Conservation (phyloP, 2,113 vertebrate genomes). For the Notechis scutatus region DNA sequence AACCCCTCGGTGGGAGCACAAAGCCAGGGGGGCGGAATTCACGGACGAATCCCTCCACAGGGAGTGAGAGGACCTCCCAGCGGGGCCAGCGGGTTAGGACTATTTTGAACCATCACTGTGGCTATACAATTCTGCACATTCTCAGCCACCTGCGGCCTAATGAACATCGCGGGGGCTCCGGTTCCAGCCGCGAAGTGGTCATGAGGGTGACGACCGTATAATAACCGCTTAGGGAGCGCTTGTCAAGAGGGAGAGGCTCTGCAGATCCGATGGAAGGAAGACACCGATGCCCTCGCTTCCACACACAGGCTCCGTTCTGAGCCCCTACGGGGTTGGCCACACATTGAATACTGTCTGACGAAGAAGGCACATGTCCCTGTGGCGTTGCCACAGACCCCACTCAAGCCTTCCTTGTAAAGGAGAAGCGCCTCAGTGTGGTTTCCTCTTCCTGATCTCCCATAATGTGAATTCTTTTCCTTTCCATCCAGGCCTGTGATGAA, state of each 20-base stretch:
- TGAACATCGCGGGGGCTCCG: conserved; percentile 78
- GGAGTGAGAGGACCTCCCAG: conserved; percentile 72
- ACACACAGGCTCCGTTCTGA: conserved; percentile 15
- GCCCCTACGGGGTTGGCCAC: conserved; percentile 16
- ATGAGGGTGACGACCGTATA: conserved; percentile 95
- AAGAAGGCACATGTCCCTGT: conserved; percentile 14
- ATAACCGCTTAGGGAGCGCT: conserved; percentile 46
- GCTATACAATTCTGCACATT: conserved; percentile 92
- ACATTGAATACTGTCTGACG: conserved; percentile 28
- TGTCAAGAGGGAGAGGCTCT: conserved; percentile 57
- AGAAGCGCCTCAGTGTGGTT: conserved; percentile 15
- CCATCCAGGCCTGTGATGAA: conserved; percentile 23
- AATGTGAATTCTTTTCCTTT: conserved; percentile 36
- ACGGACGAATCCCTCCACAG: conserved; percentile 75
- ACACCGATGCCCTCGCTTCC: conserved; percentile 26
- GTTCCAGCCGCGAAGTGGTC: conserved; percentile 86
- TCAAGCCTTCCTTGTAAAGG: conserved; percentile 5
- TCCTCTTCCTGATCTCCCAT: conserved; percentile 30
- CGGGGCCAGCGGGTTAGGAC: conserved; percentile 85
- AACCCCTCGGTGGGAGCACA: conserved; percentile 78
- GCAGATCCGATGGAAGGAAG: conserved; percentile 3
- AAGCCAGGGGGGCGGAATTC: conserved; percentile 72
- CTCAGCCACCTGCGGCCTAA: conserved; percentile 88
- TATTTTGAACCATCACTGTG: conserved; percentile 93
- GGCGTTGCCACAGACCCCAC: conserved; percentile 3